Percentiles rank a stretch among this genome's conserved stretches.
Conservation (phyloP, 2,797 vertebrate genomes). For the Vireo griseus region DNA sequence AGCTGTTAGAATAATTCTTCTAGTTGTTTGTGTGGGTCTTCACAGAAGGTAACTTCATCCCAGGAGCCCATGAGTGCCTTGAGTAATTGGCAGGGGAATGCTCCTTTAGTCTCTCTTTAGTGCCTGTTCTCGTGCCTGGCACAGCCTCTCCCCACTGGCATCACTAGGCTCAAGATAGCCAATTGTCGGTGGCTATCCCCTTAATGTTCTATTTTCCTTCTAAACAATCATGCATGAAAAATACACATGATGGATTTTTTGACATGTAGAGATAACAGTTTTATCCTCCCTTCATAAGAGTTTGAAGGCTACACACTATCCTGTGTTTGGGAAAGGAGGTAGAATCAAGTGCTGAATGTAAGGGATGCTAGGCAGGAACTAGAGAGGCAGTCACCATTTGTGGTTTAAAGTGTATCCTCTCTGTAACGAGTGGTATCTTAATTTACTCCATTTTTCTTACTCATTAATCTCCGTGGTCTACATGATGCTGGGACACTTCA, state of each 20-base stretch:
- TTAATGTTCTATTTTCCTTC: not conserved
- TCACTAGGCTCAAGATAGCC: not conserved
- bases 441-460: not conserved
- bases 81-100: not conserved
- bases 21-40: slow-evolving; percentile 17
- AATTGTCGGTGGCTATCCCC: not conserved
- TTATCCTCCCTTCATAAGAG: not conserved
- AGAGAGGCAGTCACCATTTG: not conserved
- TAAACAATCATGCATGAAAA: not conserved
- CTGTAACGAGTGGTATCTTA: not conserved
- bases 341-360: not conserved
- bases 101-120: not conserved
- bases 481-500: not conserved
- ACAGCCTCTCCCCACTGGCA: not conserved
- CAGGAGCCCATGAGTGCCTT: not conserved
- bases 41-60: not conserved
- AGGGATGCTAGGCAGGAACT: not conserved
- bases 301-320: not conserved
- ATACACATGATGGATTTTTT: not conserved
- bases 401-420: not conserved
- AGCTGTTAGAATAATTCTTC: slow-evolving; percentile 22
- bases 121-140: not conserved
- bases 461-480: not conserved
- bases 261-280: not conserved
- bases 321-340: not conserved